Base-by-base conservation (phyloP, 2,113 vertebrate genomes). In the Sphyrna mokarran region DNA sequence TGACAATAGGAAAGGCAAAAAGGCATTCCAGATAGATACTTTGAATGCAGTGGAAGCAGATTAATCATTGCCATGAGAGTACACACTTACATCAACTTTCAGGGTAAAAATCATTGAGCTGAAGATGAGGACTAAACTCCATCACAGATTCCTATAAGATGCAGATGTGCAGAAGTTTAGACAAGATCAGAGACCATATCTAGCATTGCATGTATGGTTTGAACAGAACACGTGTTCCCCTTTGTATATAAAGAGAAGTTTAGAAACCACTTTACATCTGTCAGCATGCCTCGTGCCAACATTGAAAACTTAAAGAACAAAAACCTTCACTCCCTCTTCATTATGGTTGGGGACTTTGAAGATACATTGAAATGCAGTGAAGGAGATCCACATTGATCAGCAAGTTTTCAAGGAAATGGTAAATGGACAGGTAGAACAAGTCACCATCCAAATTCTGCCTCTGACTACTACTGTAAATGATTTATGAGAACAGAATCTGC, bases 241-340 rank as follows among this genome's bases (percentile, higher is more conserved):
- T 66, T 89, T 87, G 96, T 66, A 96, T 97, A 98, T 98, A 98
- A 97, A 98, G 96, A 85, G 86, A 72, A 68, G 43, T 13, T 20
- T 37, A 43, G 54, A 63, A 95, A 78, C 54, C 18, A 61, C n/a
- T 95, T 48, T 83, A 78, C 85, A 43, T 54, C n/a, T 89, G 66
- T 95, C 5, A 0, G 29, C 95, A 99, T 99, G 99, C 98, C 98
- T 0, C 98, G 98, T 91, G 97, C 98, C 0, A 97, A 98, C 95
- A 95, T 97, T 96, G 97, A 98, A 96, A 96, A 97, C 37, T 96
- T 97, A 69, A 96, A 0, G 0, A 96, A 96, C 54, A 69, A 95
- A 95, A 72, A 95, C 23, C 43, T 95, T 29, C 94, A 76, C 48
- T 96, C 80, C 26, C 95, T 96, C 90, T 96, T 96, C 23, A 96